Base-by-base conservation (phyloP, 2,797 vertebrate species). In the Thripadectes ignobilis region DNA sequence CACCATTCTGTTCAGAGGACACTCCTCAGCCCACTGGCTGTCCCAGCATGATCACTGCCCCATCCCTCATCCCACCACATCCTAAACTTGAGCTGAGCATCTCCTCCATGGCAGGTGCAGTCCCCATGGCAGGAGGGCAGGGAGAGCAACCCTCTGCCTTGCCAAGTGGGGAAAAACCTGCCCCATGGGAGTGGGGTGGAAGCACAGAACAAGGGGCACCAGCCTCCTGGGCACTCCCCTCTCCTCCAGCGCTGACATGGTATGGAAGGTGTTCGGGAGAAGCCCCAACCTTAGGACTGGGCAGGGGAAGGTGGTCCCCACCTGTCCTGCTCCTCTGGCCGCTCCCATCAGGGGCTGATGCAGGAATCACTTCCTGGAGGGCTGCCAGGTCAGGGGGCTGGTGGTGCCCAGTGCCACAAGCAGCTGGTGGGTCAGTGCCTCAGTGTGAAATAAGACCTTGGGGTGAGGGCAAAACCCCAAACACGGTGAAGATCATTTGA, bases 1-100 rank as follows among this genome's bases (percentile, higher is more conserved):
- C 0, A 4, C 15, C 21, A 18, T 22, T 38, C 15, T 4, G 1
- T 5, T 32, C 12, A 18, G 29, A 46, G 30, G n/a, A 30, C 7
- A 11, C 26, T 65, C 45, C 57, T 36, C 14, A 16, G 20, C 69
- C 49, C 23, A 23, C 43, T 38, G 20, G 43, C 43, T 49, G 36
- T 6, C 9, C 16, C 36, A 49, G 18, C 20, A 8, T 4, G 4
- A 61, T 29, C n/a, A 16, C 38, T 10, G 22, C 14, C 14, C 4
- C 2, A 1, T 49, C 21, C 57, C 29, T 80, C 51, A 63, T 30
- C 24, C 22, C 30, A 26, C 57, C 1, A 3, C 39, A 12, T 13
- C 12, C 10, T 10, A 57, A 38, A 69, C 20, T 45, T 17, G 26
- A 36, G 45, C 58, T 61, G 26, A 20, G 59, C 12, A 61, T 61